Evolutionary conservation across 1,140 invertebrate species (phyloP).

Genomic region (Chironomus tepperi): DNA sequence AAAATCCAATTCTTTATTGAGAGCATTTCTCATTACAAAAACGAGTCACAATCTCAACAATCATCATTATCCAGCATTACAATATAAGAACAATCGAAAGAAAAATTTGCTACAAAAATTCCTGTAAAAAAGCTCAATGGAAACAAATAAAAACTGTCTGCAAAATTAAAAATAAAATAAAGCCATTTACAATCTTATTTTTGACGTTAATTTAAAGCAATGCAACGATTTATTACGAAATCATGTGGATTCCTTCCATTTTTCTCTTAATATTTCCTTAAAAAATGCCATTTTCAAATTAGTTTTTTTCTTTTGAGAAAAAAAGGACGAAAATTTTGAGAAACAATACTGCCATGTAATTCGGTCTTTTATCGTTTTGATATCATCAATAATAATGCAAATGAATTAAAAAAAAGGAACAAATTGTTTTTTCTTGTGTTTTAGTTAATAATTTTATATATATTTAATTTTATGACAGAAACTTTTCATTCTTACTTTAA

Average conservation of each 20-base stretch:
- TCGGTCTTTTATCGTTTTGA: no score
- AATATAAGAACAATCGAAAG: no score
- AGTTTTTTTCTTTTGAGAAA: neutral
- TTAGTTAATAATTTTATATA: no score
- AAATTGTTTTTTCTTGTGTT: no score
- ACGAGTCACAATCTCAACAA: no score
- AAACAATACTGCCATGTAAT: neutral
- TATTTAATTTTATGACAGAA: no score
- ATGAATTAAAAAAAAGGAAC: no score
- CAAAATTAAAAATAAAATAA: neutral
- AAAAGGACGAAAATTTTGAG: constrained; percentile 7
- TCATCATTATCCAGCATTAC: no score
- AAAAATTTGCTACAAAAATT: neutral
- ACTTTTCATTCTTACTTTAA: no score
- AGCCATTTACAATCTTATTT: neutral
- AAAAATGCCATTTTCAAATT: constrained; percentile 9
- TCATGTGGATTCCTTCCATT: neutral
- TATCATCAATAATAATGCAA: no score
- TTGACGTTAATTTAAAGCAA: neutral
- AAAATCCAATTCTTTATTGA: no score
- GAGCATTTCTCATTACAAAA: no score
- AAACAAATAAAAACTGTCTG: neutral
- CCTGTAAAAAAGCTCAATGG: constrained; percentile 9
- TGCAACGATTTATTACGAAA: constrained; percentile 13
- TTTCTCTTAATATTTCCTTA: neutral